phyloP scores from a whole-genome alignment of 2,888 invertebrate species.

The Epirrita christyi region DNA sequence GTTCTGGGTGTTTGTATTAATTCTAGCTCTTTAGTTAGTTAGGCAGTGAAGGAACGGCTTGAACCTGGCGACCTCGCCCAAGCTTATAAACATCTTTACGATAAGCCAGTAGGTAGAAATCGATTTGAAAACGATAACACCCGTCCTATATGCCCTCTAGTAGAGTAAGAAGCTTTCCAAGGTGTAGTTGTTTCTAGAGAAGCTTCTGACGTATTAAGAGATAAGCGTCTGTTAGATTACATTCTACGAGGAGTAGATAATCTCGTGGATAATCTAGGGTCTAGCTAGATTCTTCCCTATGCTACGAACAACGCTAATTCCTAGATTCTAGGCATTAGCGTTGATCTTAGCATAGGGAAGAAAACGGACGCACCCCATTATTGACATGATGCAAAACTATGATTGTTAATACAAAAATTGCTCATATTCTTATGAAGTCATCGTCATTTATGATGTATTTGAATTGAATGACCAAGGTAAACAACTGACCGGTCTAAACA shows the following conservation, averaged over 20 bases:
- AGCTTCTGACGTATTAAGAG: too few relatives aligned
- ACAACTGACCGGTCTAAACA: neutral
- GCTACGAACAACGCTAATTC: too few relatives aligned
- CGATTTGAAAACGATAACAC: constrained; percentile 9
- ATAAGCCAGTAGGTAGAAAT: constrained; percentile 7
- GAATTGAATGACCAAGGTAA: neutral
- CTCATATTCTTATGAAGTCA: too few relatives aligned
- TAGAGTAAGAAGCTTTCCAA: too few relatives aligned
- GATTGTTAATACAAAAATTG: neutral
- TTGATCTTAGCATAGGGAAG: too few relatives aligned
- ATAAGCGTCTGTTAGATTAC: too few relatives aligned
- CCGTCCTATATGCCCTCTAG: neutral
- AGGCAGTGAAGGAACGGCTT: constrained; percentile 27
- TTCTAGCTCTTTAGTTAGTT: constrained; percentile 41
- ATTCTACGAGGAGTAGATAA: too few relatives aligned
- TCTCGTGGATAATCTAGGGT: too few relatives aligned
- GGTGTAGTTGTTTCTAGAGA: too few relatives aligned
- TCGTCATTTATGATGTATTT: neutral
- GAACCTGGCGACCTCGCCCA: constrained; percentile 58
- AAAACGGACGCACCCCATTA: too few relatives aligned
- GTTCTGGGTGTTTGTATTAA: constrained; percentile 56
- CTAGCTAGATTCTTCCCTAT: too few relatives aligned
- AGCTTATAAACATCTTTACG: constrained; percentile 36
- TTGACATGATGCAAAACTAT: neutral
- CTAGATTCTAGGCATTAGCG: too few relatives aligned